Conservation (phyloP, 2,797 vertebrate genomes). For the Acanthiza pusilla region DNA sequence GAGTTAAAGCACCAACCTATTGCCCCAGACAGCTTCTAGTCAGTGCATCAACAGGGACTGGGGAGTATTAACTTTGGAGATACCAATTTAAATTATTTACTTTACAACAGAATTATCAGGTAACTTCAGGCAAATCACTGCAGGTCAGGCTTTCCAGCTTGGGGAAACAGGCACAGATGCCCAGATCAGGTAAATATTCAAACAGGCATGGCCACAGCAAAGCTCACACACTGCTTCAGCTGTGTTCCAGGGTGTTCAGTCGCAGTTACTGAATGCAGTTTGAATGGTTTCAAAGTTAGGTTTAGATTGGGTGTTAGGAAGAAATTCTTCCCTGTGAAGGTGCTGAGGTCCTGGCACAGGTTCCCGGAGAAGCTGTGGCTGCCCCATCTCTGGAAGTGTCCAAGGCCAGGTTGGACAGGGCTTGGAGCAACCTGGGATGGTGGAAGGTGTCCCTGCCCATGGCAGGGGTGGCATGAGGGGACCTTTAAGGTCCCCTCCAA, state of each 20-base stretch:
- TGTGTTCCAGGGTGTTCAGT: not conserved
- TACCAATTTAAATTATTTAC: not conserved
- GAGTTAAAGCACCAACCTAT: not conserved
- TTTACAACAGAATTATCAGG: not conserved
- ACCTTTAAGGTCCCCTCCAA: not conserved
- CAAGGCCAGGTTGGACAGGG: not conserved
- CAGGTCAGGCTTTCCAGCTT: not conserved
- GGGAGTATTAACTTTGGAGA: not conserved
- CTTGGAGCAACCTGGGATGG: rapidly evolving
- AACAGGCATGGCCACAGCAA: too few relatives aligned
- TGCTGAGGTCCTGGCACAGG: not conserved
- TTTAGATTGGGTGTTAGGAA: not conserved
- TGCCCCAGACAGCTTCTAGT: not conserved
- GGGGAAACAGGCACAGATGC: not conserved
- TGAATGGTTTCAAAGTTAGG: not conserved
- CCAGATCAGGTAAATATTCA: not conserved
- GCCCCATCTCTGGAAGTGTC: not conserved
- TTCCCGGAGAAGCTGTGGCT: not conserved
- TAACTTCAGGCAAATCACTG: not conserved
- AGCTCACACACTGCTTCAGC: not conserved
- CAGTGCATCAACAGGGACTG: rapidly evolving
- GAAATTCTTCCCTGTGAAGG: not conserved
- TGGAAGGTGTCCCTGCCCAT: not conserved
- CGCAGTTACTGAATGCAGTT: not conserved
- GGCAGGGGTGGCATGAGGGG: not conserved